Conservation (phyloP, 2,113 vertebrate genomes). For the Ahaetulla prasina region DNA sequence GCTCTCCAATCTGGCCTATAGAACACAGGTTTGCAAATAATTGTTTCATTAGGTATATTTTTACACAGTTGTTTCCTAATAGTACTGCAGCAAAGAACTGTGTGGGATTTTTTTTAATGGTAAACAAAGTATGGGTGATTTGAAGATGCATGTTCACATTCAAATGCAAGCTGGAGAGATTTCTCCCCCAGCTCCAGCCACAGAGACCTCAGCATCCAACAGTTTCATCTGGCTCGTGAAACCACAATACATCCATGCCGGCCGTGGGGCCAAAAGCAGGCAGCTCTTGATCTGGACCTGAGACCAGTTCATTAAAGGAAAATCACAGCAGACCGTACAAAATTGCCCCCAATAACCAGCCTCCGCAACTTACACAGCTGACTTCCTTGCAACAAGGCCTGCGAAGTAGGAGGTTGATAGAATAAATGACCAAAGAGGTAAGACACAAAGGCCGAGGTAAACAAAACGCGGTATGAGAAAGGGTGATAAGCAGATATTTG, state of each 20-base stretch:
- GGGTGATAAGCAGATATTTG: slow-evolving; percentile 70
- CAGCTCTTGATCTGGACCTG: slow-evolving; percentile 55
- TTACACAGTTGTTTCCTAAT: not conserved
- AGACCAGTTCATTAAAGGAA: slow-evolving; percentile 59
- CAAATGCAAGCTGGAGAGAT: slow-evolving; percentile 9
- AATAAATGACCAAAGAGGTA: slow-evolving; percentile 6
- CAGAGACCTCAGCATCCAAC: slow-evolving; percentile 60
- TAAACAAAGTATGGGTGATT: not conserved
- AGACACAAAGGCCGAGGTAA: slow-evolving; percentile 49
- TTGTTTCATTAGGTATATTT: not conserved
- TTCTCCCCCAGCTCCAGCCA: slow-evolving; percentile 44
- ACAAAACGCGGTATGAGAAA: slow-evolving; percentile 67
- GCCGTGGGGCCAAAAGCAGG: slow-evolving; percentile 52
- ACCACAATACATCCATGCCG: slow-evolving; percentile 43
- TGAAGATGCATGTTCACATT: not conserved
- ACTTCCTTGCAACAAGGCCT: slow-evolving; percentile 42
- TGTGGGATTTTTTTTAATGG: not conserved
- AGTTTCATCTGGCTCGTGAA: not conserved
- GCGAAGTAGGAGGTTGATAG: slow-evolving; percentile 37
- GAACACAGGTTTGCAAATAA: not conserved
- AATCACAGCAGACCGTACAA: slow-evolving; percentile 63
- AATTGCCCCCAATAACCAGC: slow-evolving; percentile 45
- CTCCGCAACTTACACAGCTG: slow-evolving; percentile 38
- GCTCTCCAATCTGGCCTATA: not conserved
- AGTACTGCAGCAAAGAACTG: not conserved